Base-by-base conservation (phyloP, 1,140 invertebrate genomes). In the Hycleus phaleratus region DNA sequence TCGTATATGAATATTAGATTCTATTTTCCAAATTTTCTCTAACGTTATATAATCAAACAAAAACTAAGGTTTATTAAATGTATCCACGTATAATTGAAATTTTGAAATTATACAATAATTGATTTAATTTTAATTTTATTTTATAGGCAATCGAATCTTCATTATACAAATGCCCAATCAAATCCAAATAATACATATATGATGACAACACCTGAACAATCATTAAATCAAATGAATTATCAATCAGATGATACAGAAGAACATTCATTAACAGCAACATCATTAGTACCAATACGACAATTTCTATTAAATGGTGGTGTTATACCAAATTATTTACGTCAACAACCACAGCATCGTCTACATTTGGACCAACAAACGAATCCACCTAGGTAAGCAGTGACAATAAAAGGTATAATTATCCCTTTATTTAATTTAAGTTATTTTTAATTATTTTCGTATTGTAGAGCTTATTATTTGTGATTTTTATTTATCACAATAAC, bases 211-310 rank as follows among this genome's bases (percentile, higher is more conserved):
- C 7, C 61, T 18, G 58, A 38, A 32, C 46, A 51, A 42, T 57
- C 32, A 24, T 12, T 59, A 38, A 43, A 55, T 48, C 59, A 59
- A 59, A 53, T 48, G 9, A 56, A 56, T 12, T 63, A 65, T 26
- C 64, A 64, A 8, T 56, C 55, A 48, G 58, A 52, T 26, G 38
- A 53, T 25, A 38, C 55, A 1, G 46, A 49, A 9, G 44, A 50
- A 1, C 38, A 18, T 57, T 8, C 53, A 55, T 46, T 46, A 47
- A 44, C 47, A 70, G n/a, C 80, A 54, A 79, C 80, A 46, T 79
- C 80, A 11, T 68, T 82, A 38, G 78, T 82, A 64, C 78, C 79
- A 49, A 79, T 81, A 8, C 77, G 65, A 24, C 63, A 65, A 38
- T 67, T 49, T 63, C 61, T 55, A 59, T 63, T 42, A 44, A 56